Evolutionary conservation across 2,888 invertebrate genomes (phyloP), one percentile per base, ranked within the genome.

Genomic region (Hemithea aestivaria): DNA sequence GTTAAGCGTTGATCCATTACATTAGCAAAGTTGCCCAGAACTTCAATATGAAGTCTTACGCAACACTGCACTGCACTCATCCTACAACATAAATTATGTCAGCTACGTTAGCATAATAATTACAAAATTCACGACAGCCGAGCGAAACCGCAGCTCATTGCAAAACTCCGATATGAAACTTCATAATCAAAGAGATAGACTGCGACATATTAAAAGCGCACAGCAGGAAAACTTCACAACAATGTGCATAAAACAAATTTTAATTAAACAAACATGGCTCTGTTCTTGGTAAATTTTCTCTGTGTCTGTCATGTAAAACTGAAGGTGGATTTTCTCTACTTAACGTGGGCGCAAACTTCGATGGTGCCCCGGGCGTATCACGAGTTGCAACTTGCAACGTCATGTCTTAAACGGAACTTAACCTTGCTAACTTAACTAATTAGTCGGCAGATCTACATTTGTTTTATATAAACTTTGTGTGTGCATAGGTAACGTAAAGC

Each of bases 371-470:
- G 32, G 64, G 75, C 63, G 56, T 59, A 71, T 69, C 65, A 54
- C 57, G 63, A 73, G 60, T 66, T 69, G 62, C 66, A 66, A 47
- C 49, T 46, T 48, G 65, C 67, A 62, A 58, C 59, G 61, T 58
- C 66, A 62, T 62, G 66, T 63, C 65, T 66, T 62, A 54, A 62
- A 57, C 50, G 44, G 40, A 69, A 72, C 69, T 70, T 66, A 58
- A 62, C 56, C 62, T 57, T 56, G 53, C 62, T 54, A 48, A 43
- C 42, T 53, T 53, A 67, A 60, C 67, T 71, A 74, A 75, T 73
- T 74, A 69, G 64, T 60, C 49, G 51, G 41, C 53, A 53, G 42
- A 53, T 52, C 51, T 53, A 46, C 58, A 62, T 65, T 66, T 62
- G 62, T 61, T 61, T 58, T 55, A 59, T 62, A 51, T 54, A 60